Conservation (phyloP, 1,140 invertebrate species). For the Diploscapter pachys region DNA sequence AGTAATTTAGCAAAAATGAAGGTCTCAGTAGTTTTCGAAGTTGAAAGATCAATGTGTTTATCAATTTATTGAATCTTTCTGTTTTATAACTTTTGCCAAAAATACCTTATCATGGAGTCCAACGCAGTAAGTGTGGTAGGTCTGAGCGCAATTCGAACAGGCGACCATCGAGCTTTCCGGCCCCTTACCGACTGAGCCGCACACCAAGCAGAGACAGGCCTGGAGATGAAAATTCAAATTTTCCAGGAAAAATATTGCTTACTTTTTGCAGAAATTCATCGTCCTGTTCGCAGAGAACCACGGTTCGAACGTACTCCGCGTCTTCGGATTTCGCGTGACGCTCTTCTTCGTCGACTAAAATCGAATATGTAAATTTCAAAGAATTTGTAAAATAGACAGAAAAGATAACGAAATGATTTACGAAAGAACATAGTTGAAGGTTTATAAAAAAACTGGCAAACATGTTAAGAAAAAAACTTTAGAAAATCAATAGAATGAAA, state of each 20-base stretch:
- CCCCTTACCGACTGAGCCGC: slow-evolving; percentile 89
- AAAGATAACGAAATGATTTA: no score
- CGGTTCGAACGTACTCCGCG: slow-evolving; percentile 55
- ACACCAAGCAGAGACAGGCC: slow-evolving; percentile 81
- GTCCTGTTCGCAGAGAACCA: slow-evolving; percentile 83
- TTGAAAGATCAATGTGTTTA: no score
- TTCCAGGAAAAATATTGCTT: neutral
- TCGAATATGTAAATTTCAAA: no score
- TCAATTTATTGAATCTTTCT: no score
- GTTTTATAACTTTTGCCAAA: slow-evolving; percentile 4
- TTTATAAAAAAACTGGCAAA: no score
- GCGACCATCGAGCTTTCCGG: slow-evolving; percentile 88
- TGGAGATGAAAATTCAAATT: slow-evolving; percentile 16
- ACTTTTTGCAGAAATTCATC: slow-evolving; percentile 83
- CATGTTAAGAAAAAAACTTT: neutral
- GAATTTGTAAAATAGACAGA: no score
- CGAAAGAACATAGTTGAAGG: no score
- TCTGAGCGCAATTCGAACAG: slow-evolving; percentile 96
- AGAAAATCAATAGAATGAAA: neutral
- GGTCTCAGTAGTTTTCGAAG: no score
- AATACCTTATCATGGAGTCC: slow-evolving; percentile 74
- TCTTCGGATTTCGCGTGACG: slow-evolving; percentile 33
- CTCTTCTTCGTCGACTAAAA: neutral
- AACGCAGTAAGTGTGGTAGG: slow-evolving; percentile 97
- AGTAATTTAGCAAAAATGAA: neutral